Conservation (phyloP, 2,888 invertebrate species). For the Amphipoea lucens region DNA sequence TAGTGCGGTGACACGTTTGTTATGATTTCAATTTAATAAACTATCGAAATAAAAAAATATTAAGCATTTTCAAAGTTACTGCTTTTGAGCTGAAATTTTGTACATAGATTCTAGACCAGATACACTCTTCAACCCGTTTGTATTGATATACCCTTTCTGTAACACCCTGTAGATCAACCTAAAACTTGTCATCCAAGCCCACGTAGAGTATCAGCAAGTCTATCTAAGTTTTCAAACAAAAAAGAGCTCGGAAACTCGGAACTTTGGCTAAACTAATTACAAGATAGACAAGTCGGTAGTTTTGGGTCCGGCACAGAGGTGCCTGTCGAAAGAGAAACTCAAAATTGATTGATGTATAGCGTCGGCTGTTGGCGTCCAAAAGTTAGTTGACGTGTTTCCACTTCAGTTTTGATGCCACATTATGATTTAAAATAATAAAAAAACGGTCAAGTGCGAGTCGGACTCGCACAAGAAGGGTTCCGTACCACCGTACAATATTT, state of each 20-base stretch:
- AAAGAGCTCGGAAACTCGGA: constrained; percentile 24
- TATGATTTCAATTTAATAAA: no score
- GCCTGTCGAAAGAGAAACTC: not conserved
- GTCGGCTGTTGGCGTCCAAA: not conserved
- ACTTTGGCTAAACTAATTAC: constrained; percentile 48
- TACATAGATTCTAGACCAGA: no score
- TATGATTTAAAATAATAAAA: no score
- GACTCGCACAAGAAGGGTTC: no score
- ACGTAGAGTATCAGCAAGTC: not conserved
- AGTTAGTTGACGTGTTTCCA: not conserved
- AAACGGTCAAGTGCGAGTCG: no score
- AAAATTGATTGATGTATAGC: not conserved
- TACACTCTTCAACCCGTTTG: no score
- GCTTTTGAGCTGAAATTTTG: no score
- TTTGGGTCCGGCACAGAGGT: constrained; percentile 9
- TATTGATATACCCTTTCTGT: no score
- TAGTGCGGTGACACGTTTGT: no score
- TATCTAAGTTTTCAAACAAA: constrained; percentile 44
- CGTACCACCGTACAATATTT: no score
- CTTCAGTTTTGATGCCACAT: not conserved
- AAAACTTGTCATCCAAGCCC: constrained; percentile 1
- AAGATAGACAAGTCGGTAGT: constrained; percentile 18
- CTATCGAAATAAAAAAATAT: no score
- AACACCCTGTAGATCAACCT: constrained; percentile 35
- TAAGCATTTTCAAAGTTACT: no score